Evolutionary conservation across 2,888 invertebrate species (phyloP), one percentile per base, ranked within the genome.

Genomic region (Cremastinae sp.): DNA sequence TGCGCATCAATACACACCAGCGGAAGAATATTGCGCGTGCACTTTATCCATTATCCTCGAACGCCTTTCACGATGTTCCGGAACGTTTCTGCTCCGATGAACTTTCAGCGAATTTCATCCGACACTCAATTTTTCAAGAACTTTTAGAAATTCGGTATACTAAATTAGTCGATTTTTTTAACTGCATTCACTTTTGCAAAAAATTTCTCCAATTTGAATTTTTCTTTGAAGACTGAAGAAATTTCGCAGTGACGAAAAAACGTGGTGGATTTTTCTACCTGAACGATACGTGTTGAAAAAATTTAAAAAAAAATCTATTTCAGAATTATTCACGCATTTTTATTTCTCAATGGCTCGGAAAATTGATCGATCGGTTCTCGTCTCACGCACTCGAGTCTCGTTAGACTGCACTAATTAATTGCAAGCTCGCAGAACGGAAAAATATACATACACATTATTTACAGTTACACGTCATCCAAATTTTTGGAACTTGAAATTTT

Each of bases 301-400:
- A 10, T 10, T 45, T 61, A 39, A 51, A 35, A 59, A 49, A 35
- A 55, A 41, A 39, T 20, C n/a, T 16, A 39, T 65, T 28, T 3
- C 28, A 28, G 28, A 22, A 53, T 65, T 53, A 28, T 39, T 22
- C 66, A 72, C 68, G 64, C 72, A 53, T 73, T 61, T 62, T 41
- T 8, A 68, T 64, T 72, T 64, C 64, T 68, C 75, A 72, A 53
- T 72, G 47, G 72, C 72, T 62, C 72, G 75, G 62, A 56, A 75
- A 72, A 75, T 72, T 75, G 28, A 75, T 64, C 22, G 58, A 49
- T 16, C 51, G 39, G 37, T 37, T 68, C 47, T 59, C 16, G 37
- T 5, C 39, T 55, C 47, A 39, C 16, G 37, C 22, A 20, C 45
- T 62, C 49, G 14, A 12, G 62, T 55, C 49, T 35, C 61, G 41